A percentile compares a stretch with the other conserved stretches of the same genome.
phyloP scores from a whole-genome alignment of 2,797 vertebrate genomes.

The Kryptolebias ocellatus region DNA sequence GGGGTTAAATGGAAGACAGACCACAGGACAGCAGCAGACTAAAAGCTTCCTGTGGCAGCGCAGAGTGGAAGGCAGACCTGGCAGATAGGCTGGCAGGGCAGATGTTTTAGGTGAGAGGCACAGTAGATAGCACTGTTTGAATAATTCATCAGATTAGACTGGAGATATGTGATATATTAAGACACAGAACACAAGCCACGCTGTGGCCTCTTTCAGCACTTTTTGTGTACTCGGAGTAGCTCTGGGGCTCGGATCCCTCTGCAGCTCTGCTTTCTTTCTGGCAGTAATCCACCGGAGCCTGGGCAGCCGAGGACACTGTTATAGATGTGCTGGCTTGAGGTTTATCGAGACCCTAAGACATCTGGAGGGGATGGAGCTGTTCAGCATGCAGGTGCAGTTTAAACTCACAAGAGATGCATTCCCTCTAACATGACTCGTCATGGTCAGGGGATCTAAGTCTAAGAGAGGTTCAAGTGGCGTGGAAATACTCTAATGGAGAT shows the following conservation, averaged over 20 bases:
- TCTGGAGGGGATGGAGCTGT: conserved; percentile 68
- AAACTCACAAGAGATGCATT: conserved; percentile 53
- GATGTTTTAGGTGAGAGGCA: conserved; percentile 77
- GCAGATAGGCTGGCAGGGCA: conserved; percentile 71
- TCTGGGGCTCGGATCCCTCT: conserved; percentile 55
- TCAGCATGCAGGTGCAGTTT: conserved; percentile 73
- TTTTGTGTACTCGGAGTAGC: conserved; percentile 59
- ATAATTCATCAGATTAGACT: conserved; percentile 80
- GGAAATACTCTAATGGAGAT: not conserved
- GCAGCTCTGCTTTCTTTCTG: conserved; percentile 66
- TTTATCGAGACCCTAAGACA: conserved; percentile 66
- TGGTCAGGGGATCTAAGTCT: conserved; percentile 27
- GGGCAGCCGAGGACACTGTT: conserved; percentile 66
- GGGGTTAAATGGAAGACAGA: conserved; percentile 68
- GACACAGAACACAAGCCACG: conserved; percentile 63
- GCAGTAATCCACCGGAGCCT: conserved; percentile 64
- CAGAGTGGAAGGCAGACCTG: conserved; percentile 45
- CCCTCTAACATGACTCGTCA: conserved; percentile 14
- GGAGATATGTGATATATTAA: conserved; percentile 80
- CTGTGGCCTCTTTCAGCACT: conserved; percentile 69
- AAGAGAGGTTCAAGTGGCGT: not conserved
- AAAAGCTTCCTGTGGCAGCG: conserved; percentile 78
- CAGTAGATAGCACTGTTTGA: conserved; percentile 71
- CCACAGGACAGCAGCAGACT: conserved; percentile 64
- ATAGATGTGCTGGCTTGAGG: conserved; percentile 68